Conservation (phyloP, 2,888 invertebrate genomes). For the Eupithecia insigniata region DNA sequence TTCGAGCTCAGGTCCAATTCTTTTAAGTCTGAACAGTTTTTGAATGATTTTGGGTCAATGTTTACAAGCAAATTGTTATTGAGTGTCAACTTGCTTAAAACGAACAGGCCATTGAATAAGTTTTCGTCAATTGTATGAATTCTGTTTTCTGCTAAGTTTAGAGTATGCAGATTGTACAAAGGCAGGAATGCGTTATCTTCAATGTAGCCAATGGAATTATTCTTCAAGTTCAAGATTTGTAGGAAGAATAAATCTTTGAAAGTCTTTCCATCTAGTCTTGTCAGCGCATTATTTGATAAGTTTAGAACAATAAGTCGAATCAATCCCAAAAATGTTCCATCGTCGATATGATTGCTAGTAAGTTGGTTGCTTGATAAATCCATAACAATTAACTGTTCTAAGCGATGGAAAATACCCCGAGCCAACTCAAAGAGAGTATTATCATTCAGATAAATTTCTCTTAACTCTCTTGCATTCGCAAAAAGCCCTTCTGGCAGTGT, state of each 20-base stretch:
- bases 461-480: slow-evolving; percentile 90
- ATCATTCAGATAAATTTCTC: slow-evolving; percentile 92
- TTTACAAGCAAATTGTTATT: slow-evolving; percentile 93
- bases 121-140: slow-evolving; percentile 91
- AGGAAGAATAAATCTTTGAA: slow-evolving; percentile 94
- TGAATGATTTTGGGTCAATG: slow-evolving; percentile 91
- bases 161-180: slow-evolving; percentile 93
- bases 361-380: slow-evolving; percentile 94
- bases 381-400: slow-evolving; percentile 92
- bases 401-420: slow-evolving; percentile 91
- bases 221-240: slow-evolving; percentile 92
- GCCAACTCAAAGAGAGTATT: slow-evolving; percentile 93
- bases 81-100: slow-evolving; percentile 92
- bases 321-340: slow-evolving; percentile 92
- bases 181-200: slow-evolving; percentile 95
- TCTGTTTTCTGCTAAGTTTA: slow-evolving; percentile 94
- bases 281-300: slow-evolving; percentile 93
- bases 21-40: slow-evolving; percentile 94
- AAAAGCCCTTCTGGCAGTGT: slow-evolving; percentile 92
- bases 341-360: slow-evolving; percentile 92
- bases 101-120: slow-evolving; percentile 92
- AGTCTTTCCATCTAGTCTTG: slow-evolving; percentile 91
- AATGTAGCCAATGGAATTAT: slow-evolving; percentile 94
- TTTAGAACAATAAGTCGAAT: slow-evolving; percentile 93
- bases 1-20: slow-evolving; percentile 95